Evolutionary conservation across 2,113 vertebrate genomes (phyloP), one percentile per base, ranked within the genome.

Genomic region (Syrmaticus mikado): DNA sequence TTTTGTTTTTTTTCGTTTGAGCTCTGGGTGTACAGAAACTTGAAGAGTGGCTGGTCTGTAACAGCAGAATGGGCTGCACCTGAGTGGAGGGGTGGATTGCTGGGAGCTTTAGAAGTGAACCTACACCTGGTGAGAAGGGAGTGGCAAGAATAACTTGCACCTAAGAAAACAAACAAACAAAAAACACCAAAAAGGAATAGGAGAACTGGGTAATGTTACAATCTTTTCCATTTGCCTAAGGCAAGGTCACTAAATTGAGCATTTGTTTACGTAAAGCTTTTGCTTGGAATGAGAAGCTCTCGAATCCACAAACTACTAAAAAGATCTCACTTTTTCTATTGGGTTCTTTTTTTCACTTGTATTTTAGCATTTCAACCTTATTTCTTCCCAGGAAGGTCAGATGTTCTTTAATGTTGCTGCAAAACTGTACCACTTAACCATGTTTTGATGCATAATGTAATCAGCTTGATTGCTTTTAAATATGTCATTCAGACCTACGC

Each of bases 401-500:
- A 90, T 95, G 80, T 93, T 93, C 81, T 87, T 96, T 84, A 81
- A 72, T 2, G 6, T 75, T 90, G 90, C 83, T 82, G 92, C 66
- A 90, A 87, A 96, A 84, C 70, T 73, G 85, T 92, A 78, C 83
- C 71, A 75, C 88, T 95, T 94, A 92, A 79, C 83, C 17, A 11
- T 96, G 89, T 96, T 94, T 95, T 90, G 71, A 90, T 81, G 90
- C 93, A 94, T 96, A 94, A 95, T 96, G 93, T 90, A 96, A 96
- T 96, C 95, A 96, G 73, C 93, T 81, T 95, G 93, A 96, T 96
- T 95, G 96, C 96, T 94, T 95, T 94, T 94, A 92, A 95, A 88
- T 96, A 67, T 92, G 86, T 82, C 86, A 82, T 92, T 95, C 81
- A 95, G 86, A 84, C 61, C 80, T 72, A 32, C 77, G 76, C 77